Evolutionary conservation across 2,888 invertebrate genomes (phyloP).

Genomic region (Rotaria magnacalcarata): DNA sequence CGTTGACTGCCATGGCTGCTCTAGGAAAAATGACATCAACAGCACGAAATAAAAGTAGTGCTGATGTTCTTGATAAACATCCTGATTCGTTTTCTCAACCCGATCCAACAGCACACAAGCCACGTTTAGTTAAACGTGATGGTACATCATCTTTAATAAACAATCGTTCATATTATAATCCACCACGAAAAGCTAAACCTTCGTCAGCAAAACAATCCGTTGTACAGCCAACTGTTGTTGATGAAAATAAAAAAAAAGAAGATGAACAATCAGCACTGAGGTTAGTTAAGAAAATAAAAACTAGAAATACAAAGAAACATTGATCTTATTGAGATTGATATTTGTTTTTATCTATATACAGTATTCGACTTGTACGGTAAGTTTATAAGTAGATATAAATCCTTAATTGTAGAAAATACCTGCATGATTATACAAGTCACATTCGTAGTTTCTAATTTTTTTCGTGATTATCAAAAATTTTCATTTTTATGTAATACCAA

Average conservation of each 20-base stretch:
- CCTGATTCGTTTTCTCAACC: not conserved
- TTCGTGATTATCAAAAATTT: not conserved
- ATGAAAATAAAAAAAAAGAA: not conserved
- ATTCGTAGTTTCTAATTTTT: not conserved
- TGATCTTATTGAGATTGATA: not conserved
- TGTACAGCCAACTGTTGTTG: not conserved
- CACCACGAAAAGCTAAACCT: not conserved
- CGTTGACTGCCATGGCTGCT: not conserved
- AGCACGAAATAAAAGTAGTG: constrained; percentile 3
- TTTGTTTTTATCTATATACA: not conserved
- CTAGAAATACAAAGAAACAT: not conserved
- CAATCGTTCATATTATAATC: not conserved
- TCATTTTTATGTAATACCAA: not conserved
- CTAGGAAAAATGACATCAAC: not conserved
- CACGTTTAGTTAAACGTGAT: constrained; percentile 25
- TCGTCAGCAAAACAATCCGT: not conserved
- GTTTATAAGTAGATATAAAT: not conserved
- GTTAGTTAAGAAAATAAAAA: not conserved
- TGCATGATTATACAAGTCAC: not conserved
- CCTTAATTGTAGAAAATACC: not conserved
- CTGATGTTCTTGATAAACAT: constrained; percentile 26
- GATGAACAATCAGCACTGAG: not conserved
- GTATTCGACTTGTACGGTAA: constrained; percentile 23
- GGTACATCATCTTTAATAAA: not conserved
- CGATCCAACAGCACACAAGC: not conserved